Evolutionary conservation across 2,113 vertebrate genomes (phyloP).

Genomic region (Pelodiscus sinensis): DNA sequence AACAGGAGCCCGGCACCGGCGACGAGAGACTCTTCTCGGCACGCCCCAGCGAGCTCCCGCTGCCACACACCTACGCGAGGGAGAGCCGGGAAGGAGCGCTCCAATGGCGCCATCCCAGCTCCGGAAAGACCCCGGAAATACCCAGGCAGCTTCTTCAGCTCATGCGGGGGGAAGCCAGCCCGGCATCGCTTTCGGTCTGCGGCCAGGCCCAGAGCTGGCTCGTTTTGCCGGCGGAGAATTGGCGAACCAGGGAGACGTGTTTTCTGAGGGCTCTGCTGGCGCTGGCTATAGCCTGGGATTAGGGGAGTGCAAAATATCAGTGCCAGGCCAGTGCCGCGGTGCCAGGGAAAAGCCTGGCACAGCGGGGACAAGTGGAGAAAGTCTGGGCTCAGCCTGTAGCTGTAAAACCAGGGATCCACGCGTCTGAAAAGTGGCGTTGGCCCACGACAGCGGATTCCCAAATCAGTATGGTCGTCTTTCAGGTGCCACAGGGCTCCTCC

Average conservation of each 20-base stretch:
- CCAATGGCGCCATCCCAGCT: too few relatives aligned
- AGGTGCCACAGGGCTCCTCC: too few relatives aligned
- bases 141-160: neutral
- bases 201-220: too few relatives aligned
- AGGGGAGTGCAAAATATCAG: neutral
- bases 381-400: too few relatives aligned
- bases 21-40: neutral
- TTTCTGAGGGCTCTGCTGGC: neutral
- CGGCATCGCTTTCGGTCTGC: neutral
- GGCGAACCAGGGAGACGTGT: neutral
- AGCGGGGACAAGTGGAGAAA: neutral
- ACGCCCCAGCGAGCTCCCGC: neutral
- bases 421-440: too few relatives aligned
- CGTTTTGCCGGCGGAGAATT: neutral
- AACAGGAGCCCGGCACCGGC: neutral
- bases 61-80: neutral
- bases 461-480: too few relatives aligned
- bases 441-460: too few relatives aligned
- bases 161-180: neutral
- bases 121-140: neutral
- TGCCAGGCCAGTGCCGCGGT: neutral
- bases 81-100: neutral
- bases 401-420: too few relatives aligned
- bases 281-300: neutral
- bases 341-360: neutral